Evolutionary conservation across 2,113 vertebrate species (phyloP), one percentile per base, ranked within the genome.

Genomic region (Paracanthobrama guichenoti): DNA sequence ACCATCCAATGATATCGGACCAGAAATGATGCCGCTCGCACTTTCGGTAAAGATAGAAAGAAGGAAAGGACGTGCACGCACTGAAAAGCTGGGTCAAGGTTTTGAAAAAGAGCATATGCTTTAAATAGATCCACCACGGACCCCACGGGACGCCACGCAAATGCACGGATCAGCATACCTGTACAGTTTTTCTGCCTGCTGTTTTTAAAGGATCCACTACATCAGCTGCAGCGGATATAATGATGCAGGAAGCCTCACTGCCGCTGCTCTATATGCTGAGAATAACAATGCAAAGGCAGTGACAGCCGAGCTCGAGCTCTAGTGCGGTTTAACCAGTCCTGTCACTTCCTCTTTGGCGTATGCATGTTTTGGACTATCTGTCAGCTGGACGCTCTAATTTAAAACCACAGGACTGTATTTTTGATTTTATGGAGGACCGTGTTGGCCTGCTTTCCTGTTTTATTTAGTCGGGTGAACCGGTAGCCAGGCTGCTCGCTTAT

Each of bases 1-100:
- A 20, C 22, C 59, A 66, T 64, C 77, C 78, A 79, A 79, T 79
- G 42, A 48, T 79, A 48, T 79, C 59, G 14, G 2, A 79, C 14
- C 59, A 66, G 59, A 79, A 79, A 64, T 22, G 78, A 79, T 81
- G 79, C 60, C 53, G 46, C 79, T 81, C 55, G 55, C 55, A 14
- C n/a, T 79, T 79, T 62, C 57, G 35, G 77, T 79, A 28, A 79
- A 79, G 26, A 81, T 62, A 62, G 78, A 62, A 26, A 24, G n/a
- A 24, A 44, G 78, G 42, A 64, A 79, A 79, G 78, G 42, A 66
- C 78, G n/a, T 16, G 42, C 16, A 2, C 53, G 31, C 75, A n/a
- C 20, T 2, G 53, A 57, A 59, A 57, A 79, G 78, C 42, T 79
- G 31, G 78, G 79, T 81, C 79, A 81, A 81, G 60, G 62, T 67